These are phyloP conservation scores for Andrena bucephala DNA, from an alignment of 2,888 invertebrate genomes.

Conservation along the genomic window DNA sequence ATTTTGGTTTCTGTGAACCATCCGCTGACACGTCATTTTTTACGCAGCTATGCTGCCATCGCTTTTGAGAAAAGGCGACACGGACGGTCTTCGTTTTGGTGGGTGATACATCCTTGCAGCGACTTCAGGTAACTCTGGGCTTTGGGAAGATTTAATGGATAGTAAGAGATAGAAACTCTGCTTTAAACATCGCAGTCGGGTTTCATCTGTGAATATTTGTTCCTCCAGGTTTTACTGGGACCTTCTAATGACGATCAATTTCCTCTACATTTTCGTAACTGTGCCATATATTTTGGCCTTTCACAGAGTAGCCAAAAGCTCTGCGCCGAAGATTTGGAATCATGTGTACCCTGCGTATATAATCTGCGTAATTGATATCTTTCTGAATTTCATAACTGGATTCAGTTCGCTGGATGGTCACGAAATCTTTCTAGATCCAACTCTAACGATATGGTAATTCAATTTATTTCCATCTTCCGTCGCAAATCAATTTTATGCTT, in stretches of 20 bases:
- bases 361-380: conserved; percentile 77
- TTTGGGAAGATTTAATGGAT: neutral
- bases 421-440: conserved; percentile 76
- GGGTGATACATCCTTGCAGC: conserved; percentile 83
- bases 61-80: conserved; percentile 81
- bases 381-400: conserved; percentile 81
- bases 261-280: conserved; percentile 74
- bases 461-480: neutral
- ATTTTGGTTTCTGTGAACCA: conserved; percentile 78
- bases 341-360: conserved; percentile 69
- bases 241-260: conserved; percentile 75
- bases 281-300: conserved; percentile 75
- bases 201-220: conserved; percentile 7
- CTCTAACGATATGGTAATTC: conserved; percentile 70
- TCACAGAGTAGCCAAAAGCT: conserved; percentile 68
- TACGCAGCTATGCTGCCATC: conserved; percentile 81
- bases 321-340: conserved; percentile 44
- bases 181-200: neutral
- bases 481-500: neutral
- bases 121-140: conserved; percentile 71
- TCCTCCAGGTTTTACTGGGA: conserved; percentile 77
- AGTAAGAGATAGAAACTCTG: neutral
- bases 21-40: conserved; percentile 74
- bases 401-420: conserved; percentile 71
- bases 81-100: conserved; percentile 76